Conservation (phyloP, 2,888 invertebrate genomes). For the Euplagia quadripunctaria region DNA sequence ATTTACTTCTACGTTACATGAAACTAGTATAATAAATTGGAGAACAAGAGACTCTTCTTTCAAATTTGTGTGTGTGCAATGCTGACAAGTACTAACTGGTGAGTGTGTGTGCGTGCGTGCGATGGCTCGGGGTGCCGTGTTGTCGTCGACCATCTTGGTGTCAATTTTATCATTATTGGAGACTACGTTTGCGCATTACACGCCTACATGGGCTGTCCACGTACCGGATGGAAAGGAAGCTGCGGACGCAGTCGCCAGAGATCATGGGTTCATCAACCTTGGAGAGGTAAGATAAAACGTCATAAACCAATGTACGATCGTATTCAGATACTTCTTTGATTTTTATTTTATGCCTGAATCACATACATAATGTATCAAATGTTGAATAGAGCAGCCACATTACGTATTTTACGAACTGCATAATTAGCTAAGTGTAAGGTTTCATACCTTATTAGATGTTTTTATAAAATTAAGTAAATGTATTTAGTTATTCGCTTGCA, state of each 20-base stretch:
- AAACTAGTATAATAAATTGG: conserved; percentile 34
- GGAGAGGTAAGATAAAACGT: conserved; percentile 90
- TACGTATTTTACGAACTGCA: conserved; percentile 3
- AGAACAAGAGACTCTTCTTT: conserved; percentile 49
- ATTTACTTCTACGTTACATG: conserved; percentile 52
- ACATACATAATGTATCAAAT: conserved; percentile 2
- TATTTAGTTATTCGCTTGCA: not conserved
- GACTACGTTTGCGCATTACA: conserved; percentile 86
- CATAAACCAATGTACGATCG: not conserved
- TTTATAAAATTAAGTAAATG: conserved; percentile 1
- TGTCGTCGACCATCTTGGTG: conserved; percentile 72
- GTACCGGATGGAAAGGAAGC: conserved; percentile 90
- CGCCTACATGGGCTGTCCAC: conserved; percentile 95
- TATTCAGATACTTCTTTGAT: not conserved
- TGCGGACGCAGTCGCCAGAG: conserved; percentile 92
- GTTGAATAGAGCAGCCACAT: not conserved
- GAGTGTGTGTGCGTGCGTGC: conserved; percentile 75
- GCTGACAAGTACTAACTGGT: conserved; percentile 84
- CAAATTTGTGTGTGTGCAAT: conserved; percentile 74
- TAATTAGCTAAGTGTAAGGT: not conserved
- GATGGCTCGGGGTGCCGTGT: conserved; percentile 77
- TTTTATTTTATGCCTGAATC: conserved; percentile 4
- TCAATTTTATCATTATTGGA: conserved; percentile 65
- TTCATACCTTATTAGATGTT: not conserved
- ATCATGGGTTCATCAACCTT: conserved; percentile 94